Conservation (phyloP, 2,797 vertebrate genomes). For the Trachops cirrhosus region DNA sequence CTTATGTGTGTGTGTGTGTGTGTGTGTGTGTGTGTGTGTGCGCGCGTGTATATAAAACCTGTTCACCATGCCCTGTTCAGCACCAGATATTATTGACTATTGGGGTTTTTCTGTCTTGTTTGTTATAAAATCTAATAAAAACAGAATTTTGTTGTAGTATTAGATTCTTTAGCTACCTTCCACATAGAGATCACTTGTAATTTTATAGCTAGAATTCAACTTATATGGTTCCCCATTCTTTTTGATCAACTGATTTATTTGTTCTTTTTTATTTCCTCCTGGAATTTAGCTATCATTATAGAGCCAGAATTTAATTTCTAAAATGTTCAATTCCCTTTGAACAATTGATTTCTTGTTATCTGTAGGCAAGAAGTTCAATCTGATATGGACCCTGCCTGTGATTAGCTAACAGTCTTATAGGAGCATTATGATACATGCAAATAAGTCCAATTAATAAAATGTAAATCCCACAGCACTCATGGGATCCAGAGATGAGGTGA, state of each 20-base stretch:
- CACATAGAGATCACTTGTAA: not conserved
- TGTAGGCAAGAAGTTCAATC: not conserved
- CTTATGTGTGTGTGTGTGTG: too few species aligned
- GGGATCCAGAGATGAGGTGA: not conserved
- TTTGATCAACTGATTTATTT: not conserved
- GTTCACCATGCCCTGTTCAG: not conserved
- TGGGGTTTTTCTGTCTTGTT: not conserved
- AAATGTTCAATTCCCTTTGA: not conserved
- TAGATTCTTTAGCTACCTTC: not conserved
- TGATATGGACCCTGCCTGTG: not conserved
- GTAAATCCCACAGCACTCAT: not conserved
- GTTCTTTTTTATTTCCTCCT: not conserved
- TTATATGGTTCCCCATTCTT: not conserved
- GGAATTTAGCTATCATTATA: not conserved
- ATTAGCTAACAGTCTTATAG: not conserved
- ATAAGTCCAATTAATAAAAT: not conserved
- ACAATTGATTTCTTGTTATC: not conserved
- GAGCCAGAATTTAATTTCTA: not conserved
- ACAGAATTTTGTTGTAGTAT: not conserved
- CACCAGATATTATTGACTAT: not conserved
- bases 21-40: too few species aligned
- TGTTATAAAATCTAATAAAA: not conserved
- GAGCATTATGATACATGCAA: not conserved
- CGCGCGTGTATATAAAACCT: too few species aligned
- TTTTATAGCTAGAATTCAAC: not conserved